Conservation (phyloP, 2,888 invertebrate species). For the Aphodius sticticus region DNA sequence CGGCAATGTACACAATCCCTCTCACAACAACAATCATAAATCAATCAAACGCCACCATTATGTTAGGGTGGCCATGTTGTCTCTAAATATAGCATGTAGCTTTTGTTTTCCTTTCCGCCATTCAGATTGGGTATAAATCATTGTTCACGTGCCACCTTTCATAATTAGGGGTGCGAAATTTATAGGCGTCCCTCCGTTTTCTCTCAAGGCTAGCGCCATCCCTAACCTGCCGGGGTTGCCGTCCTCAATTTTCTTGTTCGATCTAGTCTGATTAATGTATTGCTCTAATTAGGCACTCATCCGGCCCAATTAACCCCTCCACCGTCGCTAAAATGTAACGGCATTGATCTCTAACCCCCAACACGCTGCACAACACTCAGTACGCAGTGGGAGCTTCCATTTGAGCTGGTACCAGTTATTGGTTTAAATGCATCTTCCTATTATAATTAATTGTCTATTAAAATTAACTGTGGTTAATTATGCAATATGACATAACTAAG, state of each 20-base stretch:
- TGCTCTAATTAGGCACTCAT: not conserved
- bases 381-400: not conserved
- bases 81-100: slow-evolving; percentile 4
- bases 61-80: not conserved
- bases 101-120: not conserved
- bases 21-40: not conserved
- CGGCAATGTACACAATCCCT: not conserved
- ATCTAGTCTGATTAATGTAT: not conserved
- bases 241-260: not conserved
- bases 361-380: not conserved
- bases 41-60: not conserved
- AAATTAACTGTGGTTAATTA: no score
- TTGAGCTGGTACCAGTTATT: not conserved
- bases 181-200: not conserved
- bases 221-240: not conserved
- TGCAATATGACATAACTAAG: no score
- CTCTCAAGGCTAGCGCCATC: not conserved
- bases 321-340: not conserved
- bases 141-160: not conserved
- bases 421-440: not conserved
- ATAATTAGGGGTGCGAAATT: not conserved
- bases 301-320: not conserved
- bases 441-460: not conserved
- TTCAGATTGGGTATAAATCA: not conserved
- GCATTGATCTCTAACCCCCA: not conserved